phyloP scores from a whole-genome alignment of 2,888 invertebrate genomes.

The Rhagonycha lutea region DNA sequence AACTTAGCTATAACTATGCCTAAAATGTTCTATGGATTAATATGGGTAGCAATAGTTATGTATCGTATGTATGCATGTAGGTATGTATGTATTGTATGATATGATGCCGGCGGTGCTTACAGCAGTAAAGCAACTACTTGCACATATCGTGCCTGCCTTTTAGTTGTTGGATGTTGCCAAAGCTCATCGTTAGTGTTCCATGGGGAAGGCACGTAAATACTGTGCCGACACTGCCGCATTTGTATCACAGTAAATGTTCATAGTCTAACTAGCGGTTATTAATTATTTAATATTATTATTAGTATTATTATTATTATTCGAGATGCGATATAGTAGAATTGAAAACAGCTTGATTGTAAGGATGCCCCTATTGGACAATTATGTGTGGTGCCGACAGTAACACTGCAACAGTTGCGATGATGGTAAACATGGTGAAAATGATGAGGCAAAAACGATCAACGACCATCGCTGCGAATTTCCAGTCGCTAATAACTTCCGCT shows the following conservation, averaged over 20 bases:
- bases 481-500: slow-evolving; percentile 91
- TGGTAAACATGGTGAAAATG: slow-evolving; percentile 92
- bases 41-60: slow-evolving; percentile 21
- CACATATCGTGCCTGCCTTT: slow-evolving; percentile 55
- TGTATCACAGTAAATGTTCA: slow-evolving; percentile 56
- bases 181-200: slow-evolving; percentile 53
- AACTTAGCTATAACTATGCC: slow-evolving; percentile 27
- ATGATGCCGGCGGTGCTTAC: slow-evolving; percentile 32
- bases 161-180: slow-evolving; percentile 48
- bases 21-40: slow-evolving; percentile 23
- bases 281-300: neutral
- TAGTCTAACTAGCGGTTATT: slow-evolving; percentile 42
- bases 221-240: slow-evolving; percentile 53
- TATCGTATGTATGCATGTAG: no score
- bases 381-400: slow-evolving; percentile 92
- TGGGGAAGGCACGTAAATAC: slow-evolving; percentile 53
- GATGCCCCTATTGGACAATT: slow-evolving; percentile 77
- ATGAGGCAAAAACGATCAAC: slow-evolving; percentile 96
- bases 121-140: slow-evolving; percentile 40
- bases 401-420: slow-evolving; percentile 90
- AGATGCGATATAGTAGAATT: slow-evolving; percentile 39
- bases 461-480: slow-evolving; percentile 99
- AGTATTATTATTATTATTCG: slow-evolving; percentile 6
- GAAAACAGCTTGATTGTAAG: slow-evolving; percentile 35
- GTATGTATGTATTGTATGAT: slow-evolving; percentile 14